Percentiles rank a stretch among this genome's conserved stretches.
These are phyloP conservation scores for Drosophila aff. DNA, from an alignment of 1,140 invertebrate species.

Conservation along the genomic window DNA sequence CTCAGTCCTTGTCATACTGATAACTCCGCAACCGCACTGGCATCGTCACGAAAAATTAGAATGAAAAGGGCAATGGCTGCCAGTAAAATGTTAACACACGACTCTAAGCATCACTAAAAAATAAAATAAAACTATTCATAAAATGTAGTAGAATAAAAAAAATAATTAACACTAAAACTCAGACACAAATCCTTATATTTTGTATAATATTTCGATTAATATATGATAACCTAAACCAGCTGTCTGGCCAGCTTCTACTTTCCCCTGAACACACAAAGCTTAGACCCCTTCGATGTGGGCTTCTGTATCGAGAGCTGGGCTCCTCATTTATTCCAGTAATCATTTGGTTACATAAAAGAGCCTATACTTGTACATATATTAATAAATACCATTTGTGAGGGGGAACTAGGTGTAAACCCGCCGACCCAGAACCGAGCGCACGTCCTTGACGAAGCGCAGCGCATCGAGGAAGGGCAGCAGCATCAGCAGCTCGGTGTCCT, in stretches of 20 bases:
- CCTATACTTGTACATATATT: neutral
- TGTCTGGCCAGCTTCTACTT: too few relatives aligned
- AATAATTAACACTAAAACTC: too few relatives aligned
- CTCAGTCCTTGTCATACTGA: constrained; percentile 13
- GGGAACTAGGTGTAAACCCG: neutral
- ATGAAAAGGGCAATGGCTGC: constrained; percentile 18
- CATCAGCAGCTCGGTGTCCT: constrained; percentile 51
- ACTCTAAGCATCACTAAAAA: too few relatives aligned
- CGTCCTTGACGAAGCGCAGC: constrained; percentile 65
- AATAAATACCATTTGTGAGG: neutral
- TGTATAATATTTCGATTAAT: too few relatives aligned
- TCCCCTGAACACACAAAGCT: too few relatives aligned
- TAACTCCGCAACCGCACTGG: constrained; percentile 30
- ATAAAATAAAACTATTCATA: neutral
- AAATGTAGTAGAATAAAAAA: neutral
- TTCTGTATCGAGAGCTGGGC: too few relatives aligned
- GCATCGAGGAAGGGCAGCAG: constrained; percentile 68
- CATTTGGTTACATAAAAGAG: neutral
- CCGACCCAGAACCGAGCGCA: constrained; percentile 48
- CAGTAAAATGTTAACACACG: neutral
- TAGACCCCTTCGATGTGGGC: too few relatives aligned
- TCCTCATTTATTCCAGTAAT: too few relatives aligned
- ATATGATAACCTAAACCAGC: too few relatives aligned
- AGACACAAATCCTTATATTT: too few relatives aligned
- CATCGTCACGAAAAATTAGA: constrained; percentile 2